These are phyloP conservation scores for Probosciger aterrimus DNA, from an alignment of 2,113 vertebrate genomes.

Conservation along the genomic window DNA sequence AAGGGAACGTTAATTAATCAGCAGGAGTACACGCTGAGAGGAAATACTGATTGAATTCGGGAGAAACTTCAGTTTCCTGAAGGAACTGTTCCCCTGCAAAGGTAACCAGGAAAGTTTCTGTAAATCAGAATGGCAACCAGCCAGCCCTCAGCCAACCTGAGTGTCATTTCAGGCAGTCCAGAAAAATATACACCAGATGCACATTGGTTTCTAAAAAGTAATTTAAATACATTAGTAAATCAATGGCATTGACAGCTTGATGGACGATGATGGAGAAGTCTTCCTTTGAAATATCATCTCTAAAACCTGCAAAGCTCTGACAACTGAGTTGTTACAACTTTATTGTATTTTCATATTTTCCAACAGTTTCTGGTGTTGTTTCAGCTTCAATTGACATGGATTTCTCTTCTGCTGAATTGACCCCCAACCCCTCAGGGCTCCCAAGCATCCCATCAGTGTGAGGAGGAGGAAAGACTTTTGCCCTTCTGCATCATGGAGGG, in stretches of 20 bases:
- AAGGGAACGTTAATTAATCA: slow-evolving; percentile 59
- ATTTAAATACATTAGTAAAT: slow-evolving; percentile 43
- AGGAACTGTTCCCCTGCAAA: slow-evolving; percentile 58
- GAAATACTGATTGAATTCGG: slow-evolving; percentile 58
- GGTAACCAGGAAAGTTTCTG: slow-evolving; percentile 48
- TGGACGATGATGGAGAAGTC: slow-evolving; percentile 25
- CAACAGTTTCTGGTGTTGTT: neutral
- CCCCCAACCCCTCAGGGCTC: neutral
- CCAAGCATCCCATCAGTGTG: accelerated
- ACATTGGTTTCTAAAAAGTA: neutral
- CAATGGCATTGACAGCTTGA: slow-evolving; percentile 54
- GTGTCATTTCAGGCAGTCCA: slow-evolving; percentile 4
- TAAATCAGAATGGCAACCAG: slow-evolving; percentile 60
- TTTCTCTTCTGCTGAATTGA: neutral
- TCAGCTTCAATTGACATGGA: neutral
- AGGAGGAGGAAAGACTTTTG: neutral
- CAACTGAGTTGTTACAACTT: slow-evolving; percentile 17
- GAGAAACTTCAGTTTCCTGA: slow-evolving; percentile 44
- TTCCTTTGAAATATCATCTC: slow-evolving; percentile 21
- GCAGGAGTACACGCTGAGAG: slow-evolving; percentile 33
- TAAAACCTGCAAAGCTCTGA: slow-evolving; percentile 12
- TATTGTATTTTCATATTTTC: neutral
- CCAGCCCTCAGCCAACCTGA: slow-evolving; percentile 49
- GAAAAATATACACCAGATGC: slow-evolving; percentile 50
- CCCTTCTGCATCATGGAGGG: neutral